Evolutionary conservation across 2,888 invertebrate species (phyloP).

Genomic region (Deroplatys truncata): DNA sequence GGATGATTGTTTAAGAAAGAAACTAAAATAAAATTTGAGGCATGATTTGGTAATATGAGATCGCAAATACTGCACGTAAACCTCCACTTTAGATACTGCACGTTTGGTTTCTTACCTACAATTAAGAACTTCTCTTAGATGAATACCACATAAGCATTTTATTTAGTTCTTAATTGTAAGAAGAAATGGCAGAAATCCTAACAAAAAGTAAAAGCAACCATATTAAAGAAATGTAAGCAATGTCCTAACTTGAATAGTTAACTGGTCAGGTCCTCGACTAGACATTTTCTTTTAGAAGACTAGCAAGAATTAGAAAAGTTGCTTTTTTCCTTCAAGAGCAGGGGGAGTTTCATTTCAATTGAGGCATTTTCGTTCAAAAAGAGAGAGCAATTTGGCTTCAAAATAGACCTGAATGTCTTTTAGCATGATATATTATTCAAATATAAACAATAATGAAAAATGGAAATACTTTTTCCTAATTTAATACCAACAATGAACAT

Average conservation of each 20-base stretch:
- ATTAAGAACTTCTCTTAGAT: not conserved
- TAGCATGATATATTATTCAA: not conserved
- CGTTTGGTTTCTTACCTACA: not conserved
- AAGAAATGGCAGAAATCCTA: not conserved
- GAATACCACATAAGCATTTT: not conserved
- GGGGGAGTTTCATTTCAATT: not conserved
- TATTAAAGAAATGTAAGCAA: not conserved
- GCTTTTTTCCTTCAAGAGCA: not conserved
- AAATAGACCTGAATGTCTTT: not conserved
- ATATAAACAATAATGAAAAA: conserved; percentile 5
- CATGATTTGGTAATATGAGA: conserved; percentile 21
- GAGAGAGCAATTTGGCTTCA: not conserved
- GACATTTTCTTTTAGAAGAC: conserved; percentile 30
- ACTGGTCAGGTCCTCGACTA: conserved; percentile 29
- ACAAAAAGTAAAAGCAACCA: conserved; percentile 10
- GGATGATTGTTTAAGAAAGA: conserved; percentile 7
- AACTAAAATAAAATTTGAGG: conserved; percentile 21
- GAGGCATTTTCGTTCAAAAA: not conserved
- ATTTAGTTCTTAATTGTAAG: not conserved
- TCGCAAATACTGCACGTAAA: conserved; percentile 24
- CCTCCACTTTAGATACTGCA: not conserved
- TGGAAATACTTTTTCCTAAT: conserved; percentile 1
- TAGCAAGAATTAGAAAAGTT: conserved; percentile 22
- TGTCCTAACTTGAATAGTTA: conserved; percentile 7
- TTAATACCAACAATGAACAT: conserved; percentile 21